A percentile compares a stretch with the other conserved stretches of the same genome.
These are phyloP conservation scores for Vulpes vulpes DNA, from an alignment of 2,113 vertebrate genomes.

Conservation along the genomic window DNA sequence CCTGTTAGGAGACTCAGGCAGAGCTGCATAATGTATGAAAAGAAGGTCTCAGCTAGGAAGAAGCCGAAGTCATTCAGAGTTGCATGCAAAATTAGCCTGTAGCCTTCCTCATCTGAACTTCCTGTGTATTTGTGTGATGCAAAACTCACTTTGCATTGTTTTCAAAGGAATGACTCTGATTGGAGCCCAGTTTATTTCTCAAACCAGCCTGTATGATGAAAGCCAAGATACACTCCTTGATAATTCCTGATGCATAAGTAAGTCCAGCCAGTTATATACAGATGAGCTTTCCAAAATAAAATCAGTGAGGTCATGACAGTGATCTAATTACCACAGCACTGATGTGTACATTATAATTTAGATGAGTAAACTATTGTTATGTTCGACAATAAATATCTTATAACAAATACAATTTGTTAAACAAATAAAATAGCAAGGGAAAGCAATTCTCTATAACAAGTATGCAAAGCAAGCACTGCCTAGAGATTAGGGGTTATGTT, in stretches of 20 bases:
- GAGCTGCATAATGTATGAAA: accelerated
- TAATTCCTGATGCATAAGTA: background rate
- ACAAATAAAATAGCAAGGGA: background rate
- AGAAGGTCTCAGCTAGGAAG: background rate
- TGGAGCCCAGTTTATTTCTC: background rate
- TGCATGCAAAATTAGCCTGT: background rate
- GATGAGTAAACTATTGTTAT: background rate
- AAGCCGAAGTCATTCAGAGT: background rate
- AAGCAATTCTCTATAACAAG: background rate
- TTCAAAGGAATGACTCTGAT: background rate
- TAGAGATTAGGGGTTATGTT: background rate
- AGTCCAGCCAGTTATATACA: background rate
- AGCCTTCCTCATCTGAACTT: background rate
- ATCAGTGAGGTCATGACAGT: background rate
- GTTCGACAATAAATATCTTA: background rate
- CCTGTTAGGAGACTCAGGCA: background rate
- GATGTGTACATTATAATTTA: background rate
- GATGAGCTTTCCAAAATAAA: slow-evolving; percentile 32
- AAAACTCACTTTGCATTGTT: background rate
- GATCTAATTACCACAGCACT: background rate
- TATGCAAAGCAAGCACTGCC: background rate
- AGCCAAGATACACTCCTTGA: background rate
- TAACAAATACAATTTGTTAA: background rate
- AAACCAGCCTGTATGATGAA: background rate
- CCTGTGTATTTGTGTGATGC: background rate